Evolutionary conservation across 2,888 invertebrate species (phyloP).

Genomic region (Thymelicus sylvestris): DNA sequence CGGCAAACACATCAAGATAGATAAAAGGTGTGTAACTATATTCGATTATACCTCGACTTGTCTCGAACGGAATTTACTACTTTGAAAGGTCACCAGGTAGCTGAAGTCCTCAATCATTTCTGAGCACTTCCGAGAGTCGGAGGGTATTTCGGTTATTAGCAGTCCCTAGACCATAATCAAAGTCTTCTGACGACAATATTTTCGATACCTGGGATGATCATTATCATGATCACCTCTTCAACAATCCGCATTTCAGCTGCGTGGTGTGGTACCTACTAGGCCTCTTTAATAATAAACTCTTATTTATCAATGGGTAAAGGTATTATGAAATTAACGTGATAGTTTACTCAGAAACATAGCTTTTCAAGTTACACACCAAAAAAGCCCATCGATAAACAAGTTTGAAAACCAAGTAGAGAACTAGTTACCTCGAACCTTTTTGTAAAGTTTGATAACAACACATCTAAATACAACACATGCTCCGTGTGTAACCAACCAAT

Average conservation of each 20-base stretch:
- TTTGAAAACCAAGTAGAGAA: neutral
- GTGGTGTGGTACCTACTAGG: too few relatives aligned
- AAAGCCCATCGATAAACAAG: neutral
- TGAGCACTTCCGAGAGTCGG: neutral
- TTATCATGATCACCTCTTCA: too few relatives aligned
- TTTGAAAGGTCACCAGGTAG: neutral
- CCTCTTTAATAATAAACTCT: too few relatives aligned
- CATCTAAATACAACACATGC: neutral
- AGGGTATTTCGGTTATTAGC: neutral
- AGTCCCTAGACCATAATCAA: too few relatives aligned
- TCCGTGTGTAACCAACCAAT: neutral
- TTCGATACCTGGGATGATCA: too few relatives aligned
- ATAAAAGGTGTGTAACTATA: neutral
- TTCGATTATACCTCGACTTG: neutral
- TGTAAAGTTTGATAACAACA: slow-evolving; percentile 1
- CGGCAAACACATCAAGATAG: slow-evolving; percentile 5
- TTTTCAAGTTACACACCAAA: neutral
- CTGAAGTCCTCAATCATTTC: neutral
- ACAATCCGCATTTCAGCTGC: too few relatives aligned
- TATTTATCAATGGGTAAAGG: neutral
- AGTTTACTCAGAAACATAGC: neutral
- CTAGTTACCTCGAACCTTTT: neutral
- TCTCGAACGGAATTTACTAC: neutral
- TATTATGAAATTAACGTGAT: neutral
- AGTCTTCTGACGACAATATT: too few relatives aligned